Percentiles rank a stretch among this genome's conserved stretches.
Conservation (phyloP, 2,888 invertebrate genomes). For the Xestia rhomboidea region DNA sequence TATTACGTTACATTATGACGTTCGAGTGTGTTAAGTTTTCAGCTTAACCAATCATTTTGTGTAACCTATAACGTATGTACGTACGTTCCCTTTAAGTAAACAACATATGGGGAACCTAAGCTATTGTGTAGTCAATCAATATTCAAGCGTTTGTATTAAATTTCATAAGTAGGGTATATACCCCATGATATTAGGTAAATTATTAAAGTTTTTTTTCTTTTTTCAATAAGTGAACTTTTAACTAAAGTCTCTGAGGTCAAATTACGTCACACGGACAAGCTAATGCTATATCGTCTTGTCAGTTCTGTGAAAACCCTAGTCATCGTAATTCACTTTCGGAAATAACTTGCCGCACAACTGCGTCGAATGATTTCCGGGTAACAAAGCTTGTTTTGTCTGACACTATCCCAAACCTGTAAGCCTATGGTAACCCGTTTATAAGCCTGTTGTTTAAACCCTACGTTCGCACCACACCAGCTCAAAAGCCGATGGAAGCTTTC, state of each 20-base stretch:
- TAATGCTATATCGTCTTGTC: neutral
- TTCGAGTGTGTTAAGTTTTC: constrained; percentile 28
- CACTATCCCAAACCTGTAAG: neutral
- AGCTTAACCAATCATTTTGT: neutral
- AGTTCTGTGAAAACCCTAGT: neutral
- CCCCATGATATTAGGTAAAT: too few species aligned
- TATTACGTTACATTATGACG: constrained; percentile 9
- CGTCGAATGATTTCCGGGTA: constrained; percentile 5
- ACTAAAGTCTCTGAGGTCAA: too few species aligned
- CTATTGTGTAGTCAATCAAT: neutral
- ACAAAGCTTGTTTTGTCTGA: neutral
- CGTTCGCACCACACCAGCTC: neutral
- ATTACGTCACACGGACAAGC: too few species aligned
- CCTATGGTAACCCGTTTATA: constrained; percentile 19
- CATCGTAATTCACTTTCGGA: neutral
- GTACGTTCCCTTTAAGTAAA: neutral
- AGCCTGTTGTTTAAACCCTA: constrained; percentile 22
- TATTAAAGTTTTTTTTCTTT: too few species aligned
- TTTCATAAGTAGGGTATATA: too few species aligned
- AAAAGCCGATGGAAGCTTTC: constrained; percentile 13
- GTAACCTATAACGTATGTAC: neutral
- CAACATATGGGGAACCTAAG: neutral
- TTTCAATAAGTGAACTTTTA: too few species aligned
- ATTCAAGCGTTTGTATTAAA: neutral
- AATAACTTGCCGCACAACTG: too few species aligned